Base-by-base conservation (phyloP, 2,113 vertebrate species). In the Formicarius rufipectus region DNA sequence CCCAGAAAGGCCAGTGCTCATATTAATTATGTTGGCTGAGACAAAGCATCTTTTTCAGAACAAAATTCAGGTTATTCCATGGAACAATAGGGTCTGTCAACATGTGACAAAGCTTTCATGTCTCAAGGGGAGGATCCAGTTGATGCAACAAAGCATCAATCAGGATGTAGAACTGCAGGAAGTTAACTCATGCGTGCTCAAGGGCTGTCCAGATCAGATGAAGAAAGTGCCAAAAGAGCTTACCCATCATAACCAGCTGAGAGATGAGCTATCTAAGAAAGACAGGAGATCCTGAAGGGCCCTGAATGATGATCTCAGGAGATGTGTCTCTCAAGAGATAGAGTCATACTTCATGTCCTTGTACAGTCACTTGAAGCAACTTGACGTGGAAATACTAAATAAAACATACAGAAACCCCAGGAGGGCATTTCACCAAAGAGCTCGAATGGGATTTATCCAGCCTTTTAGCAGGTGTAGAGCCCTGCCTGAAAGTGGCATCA, bases 371-470 rank as follows among this genome's bases (percentile, higher is more conserved):
- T 95, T 89, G 55, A 86, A 96, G 73, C 66, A 95, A 84, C 79
- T 92, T 95, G 93, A 96, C 3, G 0, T 89, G 92, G 69, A 92
- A 87, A 82, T 56, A 58, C 74, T 93, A 91, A 95, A 97, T 95
- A 96, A 97, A 95, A 94, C 91, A 95, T 95, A 63, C 23, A 85
- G 92, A 96, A 93, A 15, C 58, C 93, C 74, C 96, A 73, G 77
- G 90, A 90, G 92, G 56, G 80, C 37, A 30, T 69, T 93, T 93
- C 92, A 75, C 47, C 33, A 40, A 87, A 87, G 3, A 90, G 28
- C 73, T 45, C 40, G 2, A 82, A 31, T 92, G 92, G 95, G 95
- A 93, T 81, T 93, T 90, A 95, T 76, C 49, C 92, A 96, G 69
- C 66, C 86, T 95, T 92, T 84, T 90, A 92, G 76, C 90, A 94